Evolutionary conservation across 2,888 invertebrate species (phyloP).

Genomic region (Drosophila limbata): DNA sequence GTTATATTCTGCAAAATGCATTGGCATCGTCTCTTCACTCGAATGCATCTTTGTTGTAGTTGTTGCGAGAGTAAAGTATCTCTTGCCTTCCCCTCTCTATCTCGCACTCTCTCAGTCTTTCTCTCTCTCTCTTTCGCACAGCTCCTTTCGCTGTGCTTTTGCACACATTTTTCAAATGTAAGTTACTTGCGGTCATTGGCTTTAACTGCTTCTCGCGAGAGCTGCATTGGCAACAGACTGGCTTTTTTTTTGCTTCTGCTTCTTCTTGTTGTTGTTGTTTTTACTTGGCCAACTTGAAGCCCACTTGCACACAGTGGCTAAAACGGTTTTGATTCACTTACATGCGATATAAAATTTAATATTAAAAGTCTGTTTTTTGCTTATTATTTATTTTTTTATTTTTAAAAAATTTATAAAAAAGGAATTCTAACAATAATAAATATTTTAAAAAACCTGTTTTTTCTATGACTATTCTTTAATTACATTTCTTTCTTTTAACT

Average conservation of each 20-base stretch:
- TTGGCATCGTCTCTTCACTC: slow-evolving; percentile 49
- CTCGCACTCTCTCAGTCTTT: slow-evolving; percentile 12
- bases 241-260: not conserved
- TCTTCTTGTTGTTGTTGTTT: not conserved
- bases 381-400: no score
- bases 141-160: slow-evolving; percentile 81
- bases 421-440: no score
- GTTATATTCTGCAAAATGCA: slow-evolving; percentile 77
- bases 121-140: slow-evolving; percentile 43
- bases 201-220: slow-evolving; percentile 69
- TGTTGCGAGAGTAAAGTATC: slow-evolving; percentile 30
- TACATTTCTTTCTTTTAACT: no score
- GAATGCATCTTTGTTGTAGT: slow-evolving; percentile 38
- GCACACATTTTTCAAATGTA: slow-evolving; percentile 85
- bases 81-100: slow-evolving; percentile 14
- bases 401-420: no score
- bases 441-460: no score
- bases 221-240: slow-evolving; percentile 62
- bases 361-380: no score
- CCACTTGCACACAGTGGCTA: slow-evolving; percentile 19
- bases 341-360: no score
- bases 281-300: slow-evolving; percentile 29
- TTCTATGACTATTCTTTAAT: no score
- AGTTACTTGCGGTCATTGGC: slow-evolving; percentile 85
- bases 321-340: no score